Conservation (phyloP, 2,888 invertebrate genomes). For the Xanthorhoe spadicearia region DNA sequence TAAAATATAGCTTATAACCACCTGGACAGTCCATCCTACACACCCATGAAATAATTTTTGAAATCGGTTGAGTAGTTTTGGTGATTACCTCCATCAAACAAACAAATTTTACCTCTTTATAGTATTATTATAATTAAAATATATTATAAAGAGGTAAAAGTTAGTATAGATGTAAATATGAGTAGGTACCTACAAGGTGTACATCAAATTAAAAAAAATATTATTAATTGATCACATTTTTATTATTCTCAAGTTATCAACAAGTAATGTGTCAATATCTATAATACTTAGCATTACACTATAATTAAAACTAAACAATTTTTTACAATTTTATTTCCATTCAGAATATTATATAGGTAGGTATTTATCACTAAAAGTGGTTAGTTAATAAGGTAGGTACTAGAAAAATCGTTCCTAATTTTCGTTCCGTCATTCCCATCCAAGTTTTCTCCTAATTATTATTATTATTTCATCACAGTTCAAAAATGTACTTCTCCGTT, state of each 20-base stretch:
- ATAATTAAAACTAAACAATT: constrained; percentile 76
- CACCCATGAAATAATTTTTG: too few species aligned
- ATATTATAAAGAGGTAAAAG: too few species aligned
- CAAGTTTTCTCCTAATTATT: constrained; percentile 68
- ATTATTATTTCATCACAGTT: constrained; percentile 80
- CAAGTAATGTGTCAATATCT: constrained; percentile 80
- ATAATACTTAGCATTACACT: constrained; percentile 74
- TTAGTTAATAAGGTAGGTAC: constrained; percentile 56
- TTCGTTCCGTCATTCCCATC: constrained; percentile 64
- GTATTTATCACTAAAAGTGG: constrained; percentile 54
- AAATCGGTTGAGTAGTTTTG: too few species aligned
- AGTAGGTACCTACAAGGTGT: too few species aligned
- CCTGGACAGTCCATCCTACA: too few species aligned
- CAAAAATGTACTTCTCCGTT: constrained; percentile 79
- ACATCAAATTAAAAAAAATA: constrained; percentile 1
- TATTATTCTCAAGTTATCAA: constrained; percentile 76
- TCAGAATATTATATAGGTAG: constrained; percentile 62
- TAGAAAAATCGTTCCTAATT: constrained; percentile 57
- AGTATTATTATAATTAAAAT: too few species aligned
- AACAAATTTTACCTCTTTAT: too few species aligned
- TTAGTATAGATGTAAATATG: too few species aligned
- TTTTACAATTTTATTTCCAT: constrained; percentile 68
- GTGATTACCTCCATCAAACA: too few species aligned
- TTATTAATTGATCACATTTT: constrained; percentile 68
- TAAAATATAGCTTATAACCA: too few species aligned